A percentile compares a stretch with the other conserved stretches of the same genome.
These are phyloP conservation scores for Bathynomus jamesi DNA, from an alignment of 1,140 invertebrate species.

Conservation along the genomic window DNA sequence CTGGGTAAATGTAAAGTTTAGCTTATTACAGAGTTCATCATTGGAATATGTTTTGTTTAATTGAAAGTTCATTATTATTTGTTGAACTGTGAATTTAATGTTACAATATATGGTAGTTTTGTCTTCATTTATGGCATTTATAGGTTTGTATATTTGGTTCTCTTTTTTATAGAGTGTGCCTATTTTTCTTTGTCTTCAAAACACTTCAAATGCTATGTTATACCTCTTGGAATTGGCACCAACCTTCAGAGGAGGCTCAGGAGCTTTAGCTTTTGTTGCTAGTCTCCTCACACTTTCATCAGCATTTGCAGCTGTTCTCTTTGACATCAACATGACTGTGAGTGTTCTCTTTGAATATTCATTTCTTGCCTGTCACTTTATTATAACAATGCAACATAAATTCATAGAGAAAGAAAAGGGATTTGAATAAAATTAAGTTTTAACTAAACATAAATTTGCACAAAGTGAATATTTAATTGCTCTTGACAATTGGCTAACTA, in stretches of 20 bases:
- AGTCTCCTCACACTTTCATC: conserved; percentile 25
- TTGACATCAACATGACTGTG: conserved; percentile 33
- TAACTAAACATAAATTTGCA: too few relatives aligned
- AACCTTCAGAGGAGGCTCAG: too few relatives aligned
- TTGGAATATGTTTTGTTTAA: too few relatives aligned
- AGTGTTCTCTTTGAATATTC: conserved; percentile 4
- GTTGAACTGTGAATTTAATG: too few relatives aligned
- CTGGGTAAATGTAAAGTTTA: too few relatives aligned
- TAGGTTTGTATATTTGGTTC: too few relatives aligned
- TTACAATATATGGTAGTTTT: too few relatives aligned
- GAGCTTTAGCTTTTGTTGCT: conserved; percentile 25
- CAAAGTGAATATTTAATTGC: too few relatives aligned
- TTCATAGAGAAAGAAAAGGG: neutral
- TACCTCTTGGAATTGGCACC: conserved; percentile 38
- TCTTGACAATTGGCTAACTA: too few relatives aligned
- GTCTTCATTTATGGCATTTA: too few relatives aligned
- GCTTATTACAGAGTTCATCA: too few relatives aligned
- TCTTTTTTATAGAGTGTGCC: conserved; percentile 39
- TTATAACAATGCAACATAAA: neutral
- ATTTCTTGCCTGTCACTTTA: neutral
- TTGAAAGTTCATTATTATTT: too few relatives aligned
- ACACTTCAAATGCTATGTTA: conserved; percentile 34
- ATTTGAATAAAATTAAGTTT: neutral
- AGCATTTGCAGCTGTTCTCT: conserved; percentile 25
- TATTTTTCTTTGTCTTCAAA: conserved; percentile 38